Percentiles rank a stretch among this genome's conserved stretches.
Conservation (phyloP, 1,140 invertebrate genomes). For the Lepidurus arcticus region DNA sequence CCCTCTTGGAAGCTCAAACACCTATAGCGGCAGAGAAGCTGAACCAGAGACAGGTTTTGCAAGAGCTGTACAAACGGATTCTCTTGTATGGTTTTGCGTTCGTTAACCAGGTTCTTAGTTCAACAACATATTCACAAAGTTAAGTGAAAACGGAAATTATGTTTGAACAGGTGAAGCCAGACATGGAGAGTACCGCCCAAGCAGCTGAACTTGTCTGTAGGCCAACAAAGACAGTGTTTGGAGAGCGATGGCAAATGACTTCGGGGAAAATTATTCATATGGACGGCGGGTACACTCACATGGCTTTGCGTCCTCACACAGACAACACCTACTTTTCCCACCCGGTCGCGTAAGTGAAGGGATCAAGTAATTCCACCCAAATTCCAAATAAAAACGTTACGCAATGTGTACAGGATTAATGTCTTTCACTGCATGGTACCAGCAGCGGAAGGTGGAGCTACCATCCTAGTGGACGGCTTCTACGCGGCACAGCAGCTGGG, state of each 20-base stretch:
- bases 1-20: slow-evolving; percentile 41
- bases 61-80: slow-evolving; percentile 23
- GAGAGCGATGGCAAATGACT: slow-evolving; percentile 57
- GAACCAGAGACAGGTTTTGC: slow-evolving; percentile 40
- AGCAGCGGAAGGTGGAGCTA: slow-evolving; percentile 57
- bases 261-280: slow-evolving; percentile 49
- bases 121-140: background rate
- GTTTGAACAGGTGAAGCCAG: slow-evolving; percentile 35
- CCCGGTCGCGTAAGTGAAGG: slow-evolving; percentile 55
- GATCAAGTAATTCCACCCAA: background rate
- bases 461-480: slow-evolving; percentile 62
- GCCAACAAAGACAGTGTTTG: slow-evolving; percentile 58
- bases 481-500: slow-evolving; percentile 55
- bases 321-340: slow-evolving; percentile 68
- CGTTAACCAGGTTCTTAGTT: slow-evolving; percentile 43
- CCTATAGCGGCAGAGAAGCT: slow-evolving; percentile 44
- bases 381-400: background rate
- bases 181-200: slow-evolving; percentile 49
- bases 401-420: slow-evolving; percentile 50
- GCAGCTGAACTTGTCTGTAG: slow-evolving; percentile 51
- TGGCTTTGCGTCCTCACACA: slow-evolving; percentile 50
- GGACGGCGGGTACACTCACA: slow-evolving; percentile 61
- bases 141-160: background rate
- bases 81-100: slow-evolving; percentile 31
- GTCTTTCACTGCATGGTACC: slow-evolving; percentile 62